phyloP scores from a whole-genome alignment of 1,140 invertebrate species.

The Anoplolepis gracilipes region DNA sequence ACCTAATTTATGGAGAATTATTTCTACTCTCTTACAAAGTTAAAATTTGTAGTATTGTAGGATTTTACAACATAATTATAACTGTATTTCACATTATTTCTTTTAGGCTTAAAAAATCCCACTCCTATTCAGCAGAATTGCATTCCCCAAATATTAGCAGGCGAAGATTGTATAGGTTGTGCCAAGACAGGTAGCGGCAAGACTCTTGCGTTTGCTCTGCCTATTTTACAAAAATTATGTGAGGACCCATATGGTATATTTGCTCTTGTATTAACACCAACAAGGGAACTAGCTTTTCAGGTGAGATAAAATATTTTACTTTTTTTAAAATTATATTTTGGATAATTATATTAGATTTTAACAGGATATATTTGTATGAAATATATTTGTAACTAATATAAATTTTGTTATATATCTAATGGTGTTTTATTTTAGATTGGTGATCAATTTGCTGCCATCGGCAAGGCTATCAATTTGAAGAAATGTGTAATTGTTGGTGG shows the following conservation, averaged over 20 bases:
- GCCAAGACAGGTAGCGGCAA: constrained; percentile 99
- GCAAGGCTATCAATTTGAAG: constrained; percentile 93
- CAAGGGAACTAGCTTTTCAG: constrained; percentile 97
- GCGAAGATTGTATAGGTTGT: constrained; percentile 96
- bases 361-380: neutral
- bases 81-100: neutral
- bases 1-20: neutral
- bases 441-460: constrained; percentile 96
- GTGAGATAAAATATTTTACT: constrained; percentile 74
- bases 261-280: constrained; percentile 97
- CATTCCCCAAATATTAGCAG: constrained; percentile 92
- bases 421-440: constrained; percentile 89
- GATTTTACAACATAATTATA: neutral
- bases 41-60: neutral
- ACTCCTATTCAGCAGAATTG: constrained; percentile 95
- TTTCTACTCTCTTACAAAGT: constrained; percentile 45
- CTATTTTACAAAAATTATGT: constrained; percentile 96
- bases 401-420: neutral
- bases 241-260: constrained; percentile 98
- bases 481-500: constrained; percentile 96
- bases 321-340: neutral
- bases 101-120: constrained; percentile 91
- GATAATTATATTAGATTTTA: neutral
- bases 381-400: neutral
- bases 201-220: constrained; percentile 98